Conservation (phyloP, 2,888 invertebrate species). For the Tetropium fuscum region DNA sequence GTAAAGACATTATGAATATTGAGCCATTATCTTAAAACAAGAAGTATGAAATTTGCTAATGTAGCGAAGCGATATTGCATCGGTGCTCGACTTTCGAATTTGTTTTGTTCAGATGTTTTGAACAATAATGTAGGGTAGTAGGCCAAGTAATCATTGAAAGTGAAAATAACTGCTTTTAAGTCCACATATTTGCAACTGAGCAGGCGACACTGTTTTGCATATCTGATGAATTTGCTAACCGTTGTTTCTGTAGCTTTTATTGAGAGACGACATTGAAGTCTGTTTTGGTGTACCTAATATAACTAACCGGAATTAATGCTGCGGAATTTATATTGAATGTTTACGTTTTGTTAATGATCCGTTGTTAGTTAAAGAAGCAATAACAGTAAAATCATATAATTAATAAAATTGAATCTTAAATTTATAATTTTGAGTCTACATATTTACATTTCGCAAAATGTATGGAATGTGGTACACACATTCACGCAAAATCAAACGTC, state of each 20-base stretch:
- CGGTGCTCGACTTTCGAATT: slow-evolving; percentile 6
- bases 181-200: slow-evolving; percentile 1
- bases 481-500: no score
- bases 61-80: neutral
- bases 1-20: no score
- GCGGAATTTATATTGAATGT: no score
- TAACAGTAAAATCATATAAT: no score
- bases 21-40: no score
- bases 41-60: slow-evolving; percentile 2
- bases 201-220: slow-evolving; percentile 5
- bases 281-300: no score
- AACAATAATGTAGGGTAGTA: neutral
- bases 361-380: no score
- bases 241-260: slow-evolving; percentile 1
- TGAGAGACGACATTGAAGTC: neutral
- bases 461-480: no score
- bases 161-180: slow-evolving; percentile 7
- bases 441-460: no score
- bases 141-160: slow-evolving; percentile 6
- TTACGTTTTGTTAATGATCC: no score
- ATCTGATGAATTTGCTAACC: slow-evolving; percentile 2
- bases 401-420: no score
- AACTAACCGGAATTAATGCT: no score
- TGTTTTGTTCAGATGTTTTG: slow-evolving; percentile 4
- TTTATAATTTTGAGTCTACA: neutral